These are phyloP conservation scores for Labrus mixtus DNA, from an alignment of 2,113 vertebrate genomes.

Conservation along the genomic window DNA sequence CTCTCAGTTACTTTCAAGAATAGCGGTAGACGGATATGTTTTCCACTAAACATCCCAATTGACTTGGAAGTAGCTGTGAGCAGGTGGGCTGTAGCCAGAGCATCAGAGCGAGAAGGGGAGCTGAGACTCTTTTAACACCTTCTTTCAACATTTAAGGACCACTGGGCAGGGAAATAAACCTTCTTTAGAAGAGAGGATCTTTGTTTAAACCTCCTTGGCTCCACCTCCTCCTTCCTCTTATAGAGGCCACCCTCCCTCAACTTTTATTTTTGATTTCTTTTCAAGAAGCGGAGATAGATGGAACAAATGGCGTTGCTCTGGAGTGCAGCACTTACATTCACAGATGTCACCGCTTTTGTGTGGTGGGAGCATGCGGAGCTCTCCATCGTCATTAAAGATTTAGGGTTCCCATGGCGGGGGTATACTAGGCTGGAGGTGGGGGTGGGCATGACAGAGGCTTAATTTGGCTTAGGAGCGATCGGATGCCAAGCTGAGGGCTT, in stretches of 20 bases:
- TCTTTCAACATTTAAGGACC: conserved; percentile 70
- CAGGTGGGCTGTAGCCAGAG: conserved; percentile 67
- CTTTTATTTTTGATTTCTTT: conserved; percentile 83
- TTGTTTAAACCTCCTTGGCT: conserved; percentile 75
- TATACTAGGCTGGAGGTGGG: conserved; percentile 69
- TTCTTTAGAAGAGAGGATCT: conserved; percentile 72
- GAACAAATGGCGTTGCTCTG: conserved; percentile 81
- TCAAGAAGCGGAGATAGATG: conserved; percentile 74
- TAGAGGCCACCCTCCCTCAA: conserved; percentile 59
- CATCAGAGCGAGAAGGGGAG: conserved; percentile 24
- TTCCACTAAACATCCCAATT: conserved; percentile 12
- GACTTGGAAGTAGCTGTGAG: conserved; percentile 52
- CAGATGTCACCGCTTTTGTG: conserved; percentile 87
- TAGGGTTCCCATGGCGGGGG: conserved; percentile 84
- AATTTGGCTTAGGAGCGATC: conserved; percentile 82
- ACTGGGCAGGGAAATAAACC: conserved; percentile 64
- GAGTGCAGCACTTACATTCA: conserved; percentile 80
- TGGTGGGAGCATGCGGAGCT: conserved; percentile 69
- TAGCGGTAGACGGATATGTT: conserved; percentile 13
- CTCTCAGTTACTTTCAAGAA: conserved; percentile 10
- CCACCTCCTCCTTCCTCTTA: conserved; percentile 65
- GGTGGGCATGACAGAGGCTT: conserved; percentile 82
- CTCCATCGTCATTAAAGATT: conserved; percentile 86
- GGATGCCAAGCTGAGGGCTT: conserved; percentile 80
- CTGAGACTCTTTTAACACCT: conserved; percentile 68